Conservation (phyloP, 2,113 vertebrate genomes). For the Coracopsis vasa region DNA sequence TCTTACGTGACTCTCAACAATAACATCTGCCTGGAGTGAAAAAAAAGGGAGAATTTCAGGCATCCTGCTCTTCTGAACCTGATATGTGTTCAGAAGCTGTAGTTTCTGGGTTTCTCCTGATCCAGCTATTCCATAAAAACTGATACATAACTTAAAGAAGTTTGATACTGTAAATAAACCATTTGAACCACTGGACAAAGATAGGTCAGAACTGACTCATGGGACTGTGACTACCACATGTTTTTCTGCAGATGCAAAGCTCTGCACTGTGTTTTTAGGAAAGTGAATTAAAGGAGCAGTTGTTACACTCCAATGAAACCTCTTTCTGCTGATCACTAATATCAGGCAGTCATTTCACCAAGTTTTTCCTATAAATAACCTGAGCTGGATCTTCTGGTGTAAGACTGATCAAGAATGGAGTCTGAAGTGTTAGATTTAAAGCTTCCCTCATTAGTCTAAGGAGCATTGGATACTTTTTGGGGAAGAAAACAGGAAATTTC, state of each 20-base stretch:
- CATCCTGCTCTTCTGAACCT: background rate
- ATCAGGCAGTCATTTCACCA: background rate
- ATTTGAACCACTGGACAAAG: background rate
- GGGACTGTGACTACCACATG: fast-evolving
- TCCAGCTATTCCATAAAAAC: background rate
- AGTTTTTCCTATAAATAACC: background rate
- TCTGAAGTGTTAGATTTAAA: background rate
- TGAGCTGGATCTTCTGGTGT: background rate
- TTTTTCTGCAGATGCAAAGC: background rate
- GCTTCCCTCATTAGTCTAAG: background rate
- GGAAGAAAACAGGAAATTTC: background rate
- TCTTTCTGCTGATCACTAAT: background rate
- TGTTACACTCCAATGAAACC: background rate
- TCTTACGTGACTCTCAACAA: background rate
- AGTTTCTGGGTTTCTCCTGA: background rate
- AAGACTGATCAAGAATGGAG: background rate
- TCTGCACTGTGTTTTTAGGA: background rate
- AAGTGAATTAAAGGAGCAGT: background rate
- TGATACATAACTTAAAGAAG: background rate
- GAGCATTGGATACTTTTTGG: background rate
- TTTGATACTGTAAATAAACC: background rate
- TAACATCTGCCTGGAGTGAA: background rate
- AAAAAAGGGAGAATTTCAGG: background rate
- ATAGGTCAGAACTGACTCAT: background rate
- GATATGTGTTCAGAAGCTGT: background rate